Conservation (phyloP, 2,113 vertebrate genomes). For the Tychaedon coryphoeus region DNA sequence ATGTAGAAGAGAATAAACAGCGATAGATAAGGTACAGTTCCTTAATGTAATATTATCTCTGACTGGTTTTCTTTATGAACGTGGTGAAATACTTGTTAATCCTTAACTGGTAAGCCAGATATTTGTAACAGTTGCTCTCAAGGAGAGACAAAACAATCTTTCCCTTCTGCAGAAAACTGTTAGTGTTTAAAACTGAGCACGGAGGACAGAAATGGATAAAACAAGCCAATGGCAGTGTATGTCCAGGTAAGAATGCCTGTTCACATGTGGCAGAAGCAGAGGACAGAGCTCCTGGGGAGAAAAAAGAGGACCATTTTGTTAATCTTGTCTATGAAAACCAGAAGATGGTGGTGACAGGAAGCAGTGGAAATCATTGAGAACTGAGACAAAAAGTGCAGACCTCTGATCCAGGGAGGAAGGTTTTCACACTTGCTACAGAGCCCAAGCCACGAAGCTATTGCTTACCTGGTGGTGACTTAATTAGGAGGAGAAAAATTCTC, state of each 20-base stretch:
- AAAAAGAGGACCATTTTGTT: neutral
- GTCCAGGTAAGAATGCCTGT: neutral
- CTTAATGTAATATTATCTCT: neutral
- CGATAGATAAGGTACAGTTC: neutral
- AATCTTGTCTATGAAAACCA: neutral
- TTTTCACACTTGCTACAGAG: neutral
- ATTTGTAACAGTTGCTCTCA: neutral
- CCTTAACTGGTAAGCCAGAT: neutral
- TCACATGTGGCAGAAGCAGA: neutral
- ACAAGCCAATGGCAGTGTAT: neutral
- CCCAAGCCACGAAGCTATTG: neutral
- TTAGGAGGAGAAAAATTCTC: neutral
- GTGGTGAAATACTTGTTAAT: neutral
- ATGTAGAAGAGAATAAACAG: neutral
- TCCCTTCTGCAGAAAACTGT: neutral
- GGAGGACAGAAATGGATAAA: neutral
- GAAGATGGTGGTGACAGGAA: neutral
- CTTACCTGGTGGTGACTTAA: neutral
- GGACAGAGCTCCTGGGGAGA: neutral
- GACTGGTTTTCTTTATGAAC: neutral
- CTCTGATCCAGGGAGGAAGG: neutral
- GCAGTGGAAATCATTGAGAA: neutral
- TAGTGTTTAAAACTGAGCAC: neutral
- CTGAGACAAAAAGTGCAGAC: neutral
- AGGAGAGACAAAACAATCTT: neutral